Evolutionary conservation across 2,113 vertebrate species (phyloP).

Genomic region (Galbula dea): DNA sequence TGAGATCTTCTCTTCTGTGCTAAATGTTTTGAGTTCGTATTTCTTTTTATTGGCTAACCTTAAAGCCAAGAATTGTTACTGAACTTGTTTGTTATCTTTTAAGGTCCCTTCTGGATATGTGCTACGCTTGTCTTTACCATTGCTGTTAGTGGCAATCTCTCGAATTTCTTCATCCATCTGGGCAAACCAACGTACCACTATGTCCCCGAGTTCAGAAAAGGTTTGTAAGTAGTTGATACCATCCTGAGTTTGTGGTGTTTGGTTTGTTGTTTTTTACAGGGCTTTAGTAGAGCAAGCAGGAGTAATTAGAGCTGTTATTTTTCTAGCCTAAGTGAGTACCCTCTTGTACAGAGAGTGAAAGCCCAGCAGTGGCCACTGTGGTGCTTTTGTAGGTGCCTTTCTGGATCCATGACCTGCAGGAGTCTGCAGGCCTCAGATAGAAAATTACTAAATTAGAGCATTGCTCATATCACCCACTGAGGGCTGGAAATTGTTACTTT

Average conservation of each 20-base stretch:
- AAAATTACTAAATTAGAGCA: neutral
- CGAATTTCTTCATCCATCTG: conserved; percentile 83
- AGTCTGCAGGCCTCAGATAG: neutral
- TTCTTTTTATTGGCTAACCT: neutral
- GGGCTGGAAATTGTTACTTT: neutral
- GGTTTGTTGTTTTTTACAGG: neutral
- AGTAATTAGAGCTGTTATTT: neutral
- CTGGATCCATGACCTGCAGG: neutral
- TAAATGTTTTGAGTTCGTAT: neutral
- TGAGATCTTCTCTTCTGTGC: neutral
- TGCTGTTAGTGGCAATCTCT: conserved; percentile 94
- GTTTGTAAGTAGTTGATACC: conserved; percentile 62
- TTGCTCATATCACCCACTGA: fast-evolving
- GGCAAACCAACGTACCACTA: conserved; percentile 83
- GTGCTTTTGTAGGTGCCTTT: neutral
- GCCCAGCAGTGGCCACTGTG: neutral
- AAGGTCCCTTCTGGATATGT: conserved; percentile 98
- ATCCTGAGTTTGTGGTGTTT: neutral
- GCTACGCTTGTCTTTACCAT: conserved; percentile 94
- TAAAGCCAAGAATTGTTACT: neutral
- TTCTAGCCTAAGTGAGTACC: neutral
- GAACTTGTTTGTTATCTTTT: conserved; percentile 23
- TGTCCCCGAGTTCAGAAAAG: conserved; percentile 93
- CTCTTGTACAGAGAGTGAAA: neutral
- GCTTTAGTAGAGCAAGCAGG: neutral